Percentiles rank a stretch among this genome's conserved stretches.
These are phyloP conservation scores for Elegia similella DNA, from an alignment of 2,888 invertebrate species.

Conservation along the genomic window DNA sequence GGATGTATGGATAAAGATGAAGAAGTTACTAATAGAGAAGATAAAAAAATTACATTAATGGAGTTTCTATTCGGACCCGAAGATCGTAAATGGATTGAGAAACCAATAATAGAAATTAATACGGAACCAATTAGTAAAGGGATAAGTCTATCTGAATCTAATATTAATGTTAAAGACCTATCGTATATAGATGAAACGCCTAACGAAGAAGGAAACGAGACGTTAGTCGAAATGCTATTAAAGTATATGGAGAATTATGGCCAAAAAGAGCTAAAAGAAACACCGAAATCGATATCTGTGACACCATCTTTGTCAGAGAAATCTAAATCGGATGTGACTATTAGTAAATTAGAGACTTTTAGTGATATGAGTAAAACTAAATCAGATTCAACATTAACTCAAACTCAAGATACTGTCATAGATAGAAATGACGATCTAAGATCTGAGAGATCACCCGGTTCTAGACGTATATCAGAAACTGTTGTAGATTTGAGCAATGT, in stretches of 20 bases:
- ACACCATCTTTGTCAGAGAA: constrained; percentile 70
- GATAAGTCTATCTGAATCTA: constrained; percentile 60
- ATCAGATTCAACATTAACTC: constrained; percentile 71
- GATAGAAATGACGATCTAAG: constrained; percentile 51
- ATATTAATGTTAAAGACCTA: constrained; percentile 62
- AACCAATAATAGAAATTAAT: constrained; percentile 57
- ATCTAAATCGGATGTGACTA: constrained; percentile 72
- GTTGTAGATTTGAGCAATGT: constrained; percentile 65
- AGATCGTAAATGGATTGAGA: constrained; percentile 44
- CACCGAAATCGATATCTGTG: constrained; percentile 48
- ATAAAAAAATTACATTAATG: constrained; percentile 74
- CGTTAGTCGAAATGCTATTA: constrained; percentile 68
- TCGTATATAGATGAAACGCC: constrained; percentile 74
- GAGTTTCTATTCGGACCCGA: constrained; percentile 73
- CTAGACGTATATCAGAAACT: constrained; percentile 67
- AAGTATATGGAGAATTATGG: constrained; percentile 74
- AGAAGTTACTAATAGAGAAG: constrained; percentile 43
- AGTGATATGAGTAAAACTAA: constrained; percentile 75
- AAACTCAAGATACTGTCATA: constrained; percentile 72
- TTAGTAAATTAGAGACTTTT: constrained; percentile 67
- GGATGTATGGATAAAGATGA: constrained; percentile 68
- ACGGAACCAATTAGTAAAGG: constrained; percentile 43
- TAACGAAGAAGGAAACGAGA: constrained; percentile 61
- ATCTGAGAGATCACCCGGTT: constrained; percentile 44
- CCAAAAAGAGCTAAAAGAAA: constrained; percentile 44